These are phyloP conservation scores for Dasypolia templi DNA, from an alignment of 2,888 invertebrate species.

Conservation along the genomic window DNA sequence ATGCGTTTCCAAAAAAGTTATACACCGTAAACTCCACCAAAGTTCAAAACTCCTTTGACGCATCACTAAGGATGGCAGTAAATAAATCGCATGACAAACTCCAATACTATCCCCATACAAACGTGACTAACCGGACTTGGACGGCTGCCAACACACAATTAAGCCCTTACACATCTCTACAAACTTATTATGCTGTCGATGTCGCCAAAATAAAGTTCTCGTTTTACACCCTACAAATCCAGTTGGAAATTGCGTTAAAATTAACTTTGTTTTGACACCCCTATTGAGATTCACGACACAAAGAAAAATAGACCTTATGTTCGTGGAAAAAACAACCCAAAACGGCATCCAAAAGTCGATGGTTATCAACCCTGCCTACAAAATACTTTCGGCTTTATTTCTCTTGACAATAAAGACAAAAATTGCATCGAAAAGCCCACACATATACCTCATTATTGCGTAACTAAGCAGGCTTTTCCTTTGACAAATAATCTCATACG, in stretches of 20 bases:
- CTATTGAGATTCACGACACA: conserved; percentile 13
- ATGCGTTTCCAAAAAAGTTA: background rate
- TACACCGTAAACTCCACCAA: background rate
- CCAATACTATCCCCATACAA: conserved; percentile 45
- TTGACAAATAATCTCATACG: conserved; percentile 21
- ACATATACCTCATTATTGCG: conserved; percentile 7
- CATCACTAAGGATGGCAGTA: conserved; percentile 32
- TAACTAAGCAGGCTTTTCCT: conserved; percentile 14
- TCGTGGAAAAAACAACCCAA: too few relatives aligned
- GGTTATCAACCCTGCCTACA: background rate
- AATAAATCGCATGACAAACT: conserved; percentile 57
- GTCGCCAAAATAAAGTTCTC: conserved; percentile 43
- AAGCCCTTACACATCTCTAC: conserved; percentile 51
- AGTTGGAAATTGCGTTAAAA: conserved; percentile 15
- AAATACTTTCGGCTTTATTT: conserved; percentile 12
- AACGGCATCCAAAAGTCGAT: conserved; percentile 6
- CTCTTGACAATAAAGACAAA: conserved; percentile 21
- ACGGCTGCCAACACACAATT: conserved; percentile 50
- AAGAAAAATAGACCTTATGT: background rate
- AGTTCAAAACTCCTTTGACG: conserved; percentile 36
- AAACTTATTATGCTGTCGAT: conserved; percentile 54
- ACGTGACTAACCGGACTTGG: conserved; percentile 61
- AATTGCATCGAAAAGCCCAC: conserved; percentile 4
- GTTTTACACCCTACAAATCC: conserved; percentile 26
- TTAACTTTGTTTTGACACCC: conserved; percentile 48